Evolutionary conservation across 2,113 vertebrate genomes (phyloP).

Genomic region (Morone chrysops): DNA sequence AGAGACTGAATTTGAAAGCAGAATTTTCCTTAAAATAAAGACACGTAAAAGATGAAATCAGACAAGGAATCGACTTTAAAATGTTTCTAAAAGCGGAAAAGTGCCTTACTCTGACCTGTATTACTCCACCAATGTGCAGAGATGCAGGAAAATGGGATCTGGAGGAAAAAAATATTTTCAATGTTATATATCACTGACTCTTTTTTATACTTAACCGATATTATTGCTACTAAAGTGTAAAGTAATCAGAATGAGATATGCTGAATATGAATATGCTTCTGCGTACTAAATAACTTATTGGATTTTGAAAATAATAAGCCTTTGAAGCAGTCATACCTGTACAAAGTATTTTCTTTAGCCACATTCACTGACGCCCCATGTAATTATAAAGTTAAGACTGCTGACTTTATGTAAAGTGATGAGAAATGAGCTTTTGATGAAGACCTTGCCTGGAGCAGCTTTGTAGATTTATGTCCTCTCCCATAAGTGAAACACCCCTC

Average conservation of each 20-base stretch:
- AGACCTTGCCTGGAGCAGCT: constrained; percentile 77
- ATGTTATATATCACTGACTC: background rate
- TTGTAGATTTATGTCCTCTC: constrained; percentile 66
- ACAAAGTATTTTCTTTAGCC: constrained; percentile 30
- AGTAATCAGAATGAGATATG: background rate
- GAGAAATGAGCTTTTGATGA: constrained; percentile 72
- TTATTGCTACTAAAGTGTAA: background rate
- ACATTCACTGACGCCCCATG: constrained; percentile 20
- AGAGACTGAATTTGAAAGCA: too few relatives aligned
- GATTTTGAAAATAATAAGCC: background rate
- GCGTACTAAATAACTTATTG: background rate
- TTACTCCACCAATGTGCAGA: background rate
- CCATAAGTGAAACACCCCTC: constrained; percentile 52
- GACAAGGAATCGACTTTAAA: background rate
- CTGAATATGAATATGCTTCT: too few relatives aligned
- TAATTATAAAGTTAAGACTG: constrained; percentile 62
- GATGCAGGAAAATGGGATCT: background rate
- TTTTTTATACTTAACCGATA: background rate
- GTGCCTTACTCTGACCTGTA: background rate
- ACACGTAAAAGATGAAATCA: background rate
- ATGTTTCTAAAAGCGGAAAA: background rate
- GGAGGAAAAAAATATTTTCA: background rate
- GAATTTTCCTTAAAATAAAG: too few relatives aligned
- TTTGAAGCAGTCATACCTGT: constrained; percentile 33
- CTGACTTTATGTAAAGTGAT: constrained; percentile 72